phyloP scores from a whole-genome alignment of 2,113 vertebrate species.

The Channa maculata region DNA sequence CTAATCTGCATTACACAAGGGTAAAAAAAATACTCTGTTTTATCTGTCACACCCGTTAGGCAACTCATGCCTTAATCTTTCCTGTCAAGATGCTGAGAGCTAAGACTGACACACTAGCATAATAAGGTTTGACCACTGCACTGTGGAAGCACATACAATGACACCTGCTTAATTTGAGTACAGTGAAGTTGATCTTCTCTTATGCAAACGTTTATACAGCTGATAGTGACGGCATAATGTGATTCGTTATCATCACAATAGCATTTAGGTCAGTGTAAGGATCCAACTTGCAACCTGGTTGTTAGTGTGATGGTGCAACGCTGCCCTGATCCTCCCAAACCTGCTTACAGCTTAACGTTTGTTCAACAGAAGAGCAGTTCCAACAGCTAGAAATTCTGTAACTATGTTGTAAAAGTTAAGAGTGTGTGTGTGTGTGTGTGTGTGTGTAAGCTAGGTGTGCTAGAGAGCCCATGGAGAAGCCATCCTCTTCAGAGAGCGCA shows the following conservation, averaged over 20 bases:
- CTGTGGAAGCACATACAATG: not conserved
- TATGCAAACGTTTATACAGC: constrained; percentile 39
- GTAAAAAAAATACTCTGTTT: not conserved
- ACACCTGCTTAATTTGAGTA: constrained; percentile 40
- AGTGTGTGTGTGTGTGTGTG: constrained; percentile 17
- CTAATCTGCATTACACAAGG: constrained; percentile 20
- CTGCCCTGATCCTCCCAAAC: not conserved
- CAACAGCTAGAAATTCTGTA: not conserved
- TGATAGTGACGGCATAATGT: not conserved
- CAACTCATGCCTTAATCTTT: not conserved
- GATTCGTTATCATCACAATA: not conserved
- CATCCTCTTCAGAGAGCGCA: constrained; percentile 48
- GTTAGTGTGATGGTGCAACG: not conserved
- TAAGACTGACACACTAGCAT: not conserved
- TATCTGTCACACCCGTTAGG: not conserved
- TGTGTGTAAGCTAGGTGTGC: constrained; percentile 47
- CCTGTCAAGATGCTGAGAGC: not conserved
- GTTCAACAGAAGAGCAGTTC: not conserved
- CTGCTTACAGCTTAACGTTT: too few relatives aligned
- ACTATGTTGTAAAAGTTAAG: not conserved
- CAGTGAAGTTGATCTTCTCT: not conserved
- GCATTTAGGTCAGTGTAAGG: not conserved
- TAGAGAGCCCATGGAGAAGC: constrained; percentile 66
- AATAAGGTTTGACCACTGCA: not conserved
- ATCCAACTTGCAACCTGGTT: not conserved